Conservation (phyloP, 1,140 invertebrate species). For the Cotesia chilonis region DNA sequence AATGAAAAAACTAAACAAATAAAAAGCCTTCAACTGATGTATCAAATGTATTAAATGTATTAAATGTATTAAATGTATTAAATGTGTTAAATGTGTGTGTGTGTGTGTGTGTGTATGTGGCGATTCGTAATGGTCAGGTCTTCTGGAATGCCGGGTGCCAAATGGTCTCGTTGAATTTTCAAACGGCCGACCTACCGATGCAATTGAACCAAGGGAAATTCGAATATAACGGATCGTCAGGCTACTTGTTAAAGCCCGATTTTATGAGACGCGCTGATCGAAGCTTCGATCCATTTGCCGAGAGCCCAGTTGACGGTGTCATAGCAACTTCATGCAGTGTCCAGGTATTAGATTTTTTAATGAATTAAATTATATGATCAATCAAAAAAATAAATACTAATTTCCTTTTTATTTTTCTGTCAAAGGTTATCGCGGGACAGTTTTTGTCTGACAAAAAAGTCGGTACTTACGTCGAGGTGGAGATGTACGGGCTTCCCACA, state of each 20-base stretch:
- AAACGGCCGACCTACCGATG: constrained; percentile 99
- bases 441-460: constrained; percentile 99
- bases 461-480: constrained; percentile 99
- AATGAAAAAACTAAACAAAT: background rate
- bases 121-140: constrained; percentile 67
- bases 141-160: constrained; percentile 94
- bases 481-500: constrained; percentile 99
- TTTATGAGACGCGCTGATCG: constrained; percentile 97
- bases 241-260: constrained; percentile 97
- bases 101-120: too few relatives aligned
- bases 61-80: too few relatives aligned
- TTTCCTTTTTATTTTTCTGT: background rate
- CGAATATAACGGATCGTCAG: constrained; percentile 96
- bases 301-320: constrained; percentile 98
- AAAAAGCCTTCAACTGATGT: background rate
- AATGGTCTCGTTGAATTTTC: constrained; percentile 99
- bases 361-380: too few relatives aligned
- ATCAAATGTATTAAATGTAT: too few relatives aligned
- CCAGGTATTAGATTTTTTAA: constrained; percentile 70
- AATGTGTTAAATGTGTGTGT: too few relatives aligned
- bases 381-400: too few relatives aligned
- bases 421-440: constrained; percentile 97
- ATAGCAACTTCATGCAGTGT: constrained; percentile 98
- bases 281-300: constrained; percentile 98
- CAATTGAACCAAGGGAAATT: constrained; percentile 99